phyloP scores from a whole-genome alignment of 2,888 invertebrate genomes.

The Ditula angustiorana region DNA sequence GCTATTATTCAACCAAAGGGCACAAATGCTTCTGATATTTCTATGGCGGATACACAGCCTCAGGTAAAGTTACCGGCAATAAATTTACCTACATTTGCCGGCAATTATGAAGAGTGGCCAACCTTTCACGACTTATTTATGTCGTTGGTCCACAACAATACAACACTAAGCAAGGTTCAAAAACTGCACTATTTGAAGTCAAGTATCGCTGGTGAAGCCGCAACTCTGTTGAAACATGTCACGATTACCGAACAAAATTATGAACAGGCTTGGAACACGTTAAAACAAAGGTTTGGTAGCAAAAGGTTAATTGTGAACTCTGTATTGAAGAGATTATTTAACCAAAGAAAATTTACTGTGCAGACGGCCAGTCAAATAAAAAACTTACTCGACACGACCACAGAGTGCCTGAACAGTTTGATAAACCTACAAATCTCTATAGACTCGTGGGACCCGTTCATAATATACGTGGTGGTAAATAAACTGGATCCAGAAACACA shows the following conservation, averaged over 20 bases:
- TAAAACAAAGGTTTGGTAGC: constrained; percentile 42
- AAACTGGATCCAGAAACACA: constrained; percentile 11
- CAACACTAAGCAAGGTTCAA: no score
- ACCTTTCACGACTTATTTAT: no score
- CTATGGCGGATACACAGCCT: not conserved
- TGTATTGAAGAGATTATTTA: constrained; percentile 44
- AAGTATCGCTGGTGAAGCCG: no score
- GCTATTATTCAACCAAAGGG: not conserved
- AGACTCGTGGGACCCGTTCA: constrained; percentile 42
- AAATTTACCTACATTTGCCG: constrained; percentile 39
- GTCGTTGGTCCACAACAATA: no score
- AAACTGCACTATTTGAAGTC: no score
- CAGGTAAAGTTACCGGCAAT: constrained; percentile 41
- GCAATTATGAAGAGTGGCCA: no score
- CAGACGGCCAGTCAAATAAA: constrained; percentile 43
- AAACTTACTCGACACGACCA: constrained; percentile 45
- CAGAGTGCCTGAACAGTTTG: constrained; percentile 46
- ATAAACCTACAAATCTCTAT: constrained; percentile 42
- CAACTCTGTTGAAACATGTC: no score
- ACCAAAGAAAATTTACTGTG: constrained; percentile 40
- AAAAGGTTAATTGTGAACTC: constrained; percentile 43
- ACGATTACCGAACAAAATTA: constrained; percentile 41
- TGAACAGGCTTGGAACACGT: constrained; percentile 39
- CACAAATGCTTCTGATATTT: not conserved
- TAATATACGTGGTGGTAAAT: not conserved